Evolutionary conservation across 30 jellyfish, hydroid and myxozoan genomes (phyloP).

Genomic region (Aurelia aurita complex sp. Pacific): DNA sequence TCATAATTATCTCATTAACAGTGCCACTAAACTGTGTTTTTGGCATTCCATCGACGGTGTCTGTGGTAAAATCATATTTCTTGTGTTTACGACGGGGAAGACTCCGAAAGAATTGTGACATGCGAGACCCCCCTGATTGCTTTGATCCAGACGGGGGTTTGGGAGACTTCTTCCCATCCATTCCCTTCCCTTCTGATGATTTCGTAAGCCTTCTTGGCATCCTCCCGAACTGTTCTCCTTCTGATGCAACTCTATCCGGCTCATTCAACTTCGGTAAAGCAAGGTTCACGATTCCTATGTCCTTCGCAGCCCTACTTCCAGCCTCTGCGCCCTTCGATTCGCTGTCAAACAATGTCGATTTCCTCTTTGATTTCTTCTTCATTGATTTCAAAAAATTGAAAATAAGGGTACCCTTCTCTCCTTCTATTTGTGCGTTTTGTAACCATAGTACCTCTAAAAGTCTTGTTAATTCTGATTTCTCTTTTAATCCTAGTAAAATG

Average conservation of each 20-base stretch:
- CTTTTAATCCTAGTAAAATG: constrained; percentile 10
- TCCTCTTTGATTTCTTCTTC: constrained; percentile 33
- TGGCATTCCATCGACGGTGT: constrained; percentile 68
- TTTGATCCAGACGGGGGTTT: constrained; percentile 13
- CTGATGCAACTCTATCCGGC: constrained; percentile 43
- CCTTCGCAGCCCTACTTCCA: constrained; percentile 6
- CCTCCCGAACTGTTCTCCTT: constrained; percentile 30
- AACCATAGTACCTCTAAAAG: constrained; percentile 44
- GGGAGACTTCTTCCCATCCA: constrained; percentile 18
- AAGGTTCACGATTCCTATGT: neutral
- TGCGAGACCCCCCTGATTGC: constrained; percentile 62
- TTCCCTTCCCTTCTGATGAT: neutral
- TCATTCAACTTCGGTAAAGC: constrained; percentile 18
- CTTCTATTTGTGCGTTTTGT: constrained; percentile 43
- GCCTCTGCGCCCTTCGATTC: constrained; percentile 14
- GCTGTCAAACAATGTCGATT: constrained; percentile 29
- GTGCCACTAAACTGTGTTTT: constrained; percentile 76
- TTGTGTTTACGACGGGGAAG: constrained; percentile 60
- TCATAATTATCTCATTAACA: constrained; percentile 41
- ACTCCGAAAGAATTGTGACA: constrained; percentile 67
- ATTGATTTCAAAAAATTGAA: constrained; percentile 1
- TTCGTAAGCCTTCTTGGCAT: constrained; percentile 20
- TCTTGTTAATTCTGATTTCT: neutral
- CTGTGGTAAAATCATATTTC: constrained; percentile 51
- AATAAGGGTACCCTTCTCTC: constrained; percentile 38